Percentiles rank a stretch among this genome's conserved stretches.
These are phyloP conservation scores for Yasuhikotakia modesta DNA, from an alignment of 2,797 vertebrate genomes.

Conservation along the genomic window DNA sequence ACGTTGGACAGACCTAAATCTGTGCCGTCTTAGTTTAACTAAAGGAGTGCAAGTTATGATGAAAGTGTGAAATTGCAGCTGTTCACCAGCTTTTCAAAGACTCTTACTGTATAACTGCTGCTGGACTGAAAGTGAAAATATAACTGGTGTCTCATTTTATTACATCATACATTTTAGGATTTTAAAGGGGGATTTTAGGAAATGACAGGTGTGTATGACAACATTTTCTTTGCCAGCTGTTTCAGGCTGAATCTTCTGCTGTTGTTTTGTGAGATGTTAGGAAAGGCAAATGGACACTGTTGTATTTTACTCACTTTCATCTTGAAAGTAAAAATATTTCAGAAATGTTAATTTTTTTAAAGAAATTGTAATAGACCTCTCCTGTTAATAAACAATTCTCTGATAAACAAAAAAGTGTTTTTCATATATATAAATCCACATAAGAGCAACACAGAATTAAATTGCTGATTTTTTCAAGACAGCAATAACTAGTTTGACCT, in stretches of 20 bases:
- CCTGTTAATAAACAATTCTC: background rate
- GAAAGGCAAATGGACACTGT: background rate
- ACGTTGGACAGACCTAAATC: background rate
- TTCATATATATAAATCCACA: background rate
- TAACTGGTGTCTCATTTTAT: constrained; percentile 22
- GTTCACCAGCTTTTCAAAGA: constrained; percentile 51
- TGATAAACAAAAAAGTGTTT: background rate
- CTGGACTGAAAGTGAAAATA: constrained; percentile 29
- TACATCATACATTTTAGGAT: constrained; percentile 34
- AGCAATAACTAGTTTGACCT: background rate
- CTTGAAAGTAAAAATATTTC: background rate
- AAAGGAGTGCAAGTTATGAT: background rate
- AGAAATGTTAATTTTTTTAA: too few species aligned
- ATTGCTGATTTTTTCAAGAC: background rate
- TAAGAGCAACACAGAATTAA: background rate
- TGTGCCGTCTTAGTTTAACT: constrained; percentile 3
- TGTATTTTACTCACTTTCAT: background rate
- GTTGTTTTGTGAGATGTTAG: too few species aligned
- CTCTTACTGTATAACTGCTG: constrained; percentile 30
- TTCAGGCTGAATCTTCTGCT: background rate
- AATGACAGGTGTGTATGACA: background rate
- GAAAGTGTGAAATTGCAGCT: constrained; percentile 32
- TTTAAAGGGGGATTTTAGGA: constrained; percentile 26
- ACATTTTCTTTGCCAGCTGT: background rate
- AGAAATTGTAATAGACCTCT: background rate